Evolutionary conservation across 2,113 vertebrate genomes (phyloP).

Genomic region (Sakesphorus luctuosus): DNA sequence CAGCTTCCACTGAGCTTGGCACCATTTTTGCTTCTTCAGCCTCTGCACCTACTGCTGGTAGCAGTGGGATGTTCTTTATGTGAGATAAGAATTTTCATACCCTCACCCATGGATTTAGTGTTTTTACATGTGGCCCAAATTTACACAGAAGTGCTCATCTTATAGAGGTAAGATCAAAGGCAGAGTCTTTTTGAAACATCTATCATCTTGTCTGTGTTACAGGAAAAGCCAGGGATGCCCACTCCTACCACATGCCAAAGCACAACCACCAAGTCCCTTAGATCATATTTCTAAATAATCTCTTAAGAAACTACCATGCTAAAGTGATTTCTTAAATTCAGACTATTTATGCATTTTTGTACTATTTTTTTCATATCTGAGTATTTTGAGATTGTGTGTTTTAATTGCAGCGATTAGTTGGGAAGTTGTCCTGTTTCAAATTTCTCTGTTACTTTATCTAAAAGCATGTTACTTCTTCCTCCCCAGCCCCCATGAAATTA

Average conservation of each 20-base stretch:
- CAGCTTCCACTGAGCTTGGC: not conserved
- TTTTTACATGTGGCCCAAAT: not conserved
- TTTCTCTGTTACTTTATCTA: not conserved
- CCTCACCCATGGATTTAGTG: not conserved
- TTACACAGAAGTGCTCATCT: not conserved
- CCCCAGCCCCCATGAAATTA: not conserved
- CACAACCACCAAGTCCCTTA: not conserved
- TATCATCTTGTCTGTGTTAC: fast-evolving
- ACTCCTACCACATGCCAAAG: not conserved
- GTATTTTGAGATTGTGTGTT: not conserved
- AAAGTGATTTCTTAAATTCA: not conserved
- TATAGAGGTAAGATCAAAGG: not conserved
- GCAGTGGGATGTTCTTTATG: not conserved
- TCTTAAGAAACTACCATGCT: not conserved
- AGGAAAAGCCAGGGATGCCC: not conserved
- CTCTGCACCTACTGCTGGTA: not conserved
- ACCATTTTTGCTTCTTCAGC: not conserved
- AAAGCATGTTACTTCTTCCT: not conserved
- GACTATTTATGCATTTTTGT: not conserved
- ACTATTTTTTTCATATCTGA: not conserved
- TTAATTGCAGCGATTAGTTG: not conserved
- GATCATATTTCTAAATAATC: not conserved
- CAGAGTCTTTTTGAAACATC: not conserved
- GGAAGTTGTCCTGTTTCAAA: not conserved
- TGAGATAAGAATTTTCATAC: not conserved